phyloP scores from a whole-genome alignment of 2,888 invertebrate genomes.

The Slavum lentiscoides region DNA sequence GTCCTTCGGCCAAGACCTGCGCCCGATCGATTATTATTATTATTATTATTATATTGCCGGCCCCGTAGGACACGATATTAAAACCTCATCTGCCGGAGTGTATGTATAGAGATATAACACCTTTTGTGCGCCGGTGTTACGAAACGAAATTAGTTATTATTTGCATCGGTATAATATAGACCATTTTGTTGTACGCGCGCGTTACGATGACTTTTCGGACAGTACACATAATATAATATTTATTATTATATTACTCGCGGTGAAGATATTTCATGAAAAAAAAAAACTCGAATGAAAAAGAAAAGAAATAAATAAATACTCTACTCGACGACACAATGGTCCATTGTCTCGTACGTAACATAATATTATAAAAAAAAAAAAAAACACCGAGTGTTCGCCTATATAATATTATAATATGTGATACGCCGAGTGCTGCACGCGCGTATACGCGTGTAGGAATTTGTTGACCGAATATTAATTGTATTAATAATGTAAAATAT shows the following conservation, averaged over 20 bases:
- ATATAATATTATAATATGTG: not conserved
- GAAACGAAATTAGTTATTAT: constrained; percentile 45
- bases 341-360: constrained; percentile 15
- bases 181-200: constrained; percentile 22
- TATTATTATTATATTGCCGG: too few species aligned
- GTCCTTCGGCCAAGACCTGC: constrained; percentile 28
- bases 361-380: not conserved
- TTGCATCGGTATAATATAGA: constrained; percentile 15
- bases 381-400: not conserved
- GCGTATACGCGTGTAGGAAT: not conserved
- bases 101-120: constrained; percentile 29
- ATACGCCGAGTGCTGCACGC: not conserved
- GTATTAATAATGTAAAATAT: not conserved
- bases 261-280: constrained; percentile 37
- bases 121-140: constrained; percentile 35
- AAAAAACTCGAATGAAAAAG: constrained; percentile 4
- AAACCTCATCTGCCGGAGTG: constrained; percentile 43
- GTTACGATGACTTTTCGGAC: constrained; percentile 38
- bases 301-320: not conserved
- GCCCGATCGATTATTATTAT: constrained; percentile 6
- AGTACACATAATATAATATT: not conserved
- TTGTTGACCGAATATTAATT: constrained; percentile 1
- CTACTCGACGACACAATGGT: constrained; percentile 40
- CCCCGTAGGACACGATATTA: constrained; percentile 24
- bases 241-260: not conserved